These are phyloP conservation scores for Eueremaeus valkanovi DNA, from an alignment of 2,888 invertebrate genomes.

Conservation along the genomic window DNA sequence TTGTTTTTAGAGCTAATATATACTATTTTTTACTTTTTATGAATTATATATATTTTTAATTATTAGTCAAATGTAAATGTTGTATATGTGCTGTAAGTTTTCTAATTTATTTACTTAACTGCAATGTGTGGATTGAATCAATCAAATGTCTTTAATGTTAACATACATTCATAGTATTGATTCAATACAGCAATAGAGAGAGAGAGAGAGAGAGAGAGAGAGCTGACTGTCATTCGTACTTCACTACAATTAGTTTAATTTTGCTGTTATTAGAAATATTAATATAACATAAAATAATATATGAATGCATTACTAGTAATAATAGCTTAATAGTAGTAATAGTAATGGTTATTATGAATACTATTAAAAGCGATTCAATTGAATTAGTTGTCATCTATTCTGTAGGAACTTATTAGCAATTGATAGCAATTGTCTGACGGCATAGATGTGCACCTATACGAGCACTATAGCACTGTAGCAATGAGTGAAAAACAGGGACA, in stretches of 20 bases:
- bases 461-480: slow-evolving; percentile 29
- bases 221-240: slow-evolving; percentile 5
- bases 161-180: slow-evolving; percentile 13
- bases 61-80: slow-evolving; percentile 8
- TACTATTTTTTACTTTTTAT: too few species aligned
- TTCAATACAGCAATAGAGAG: too few species aligned
- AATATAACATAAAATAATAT: background rate
- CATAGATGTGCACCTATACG: slow-evolving; percentile 26
- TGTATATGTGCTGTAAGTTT: background rate
- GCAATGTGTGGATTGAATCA: background rate
- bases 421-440: background rate
- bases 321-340: background rate
- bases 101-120: background rate
- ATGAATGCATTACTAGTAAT: background rate
- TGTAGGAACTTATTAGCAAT: too few species aligned
- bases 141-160: slow-evolving; percentile 9
- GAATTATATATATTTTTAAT: background rate
- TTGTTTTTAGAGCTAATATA: background rate
- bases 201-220: too few species aligned
- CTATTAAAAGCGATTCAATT: background rate
- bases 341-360: background rate
- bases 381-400: background rate
- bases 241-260: slow-evolving; percentile 15
- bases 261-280: background rate
- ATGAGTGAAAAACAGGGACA: slow-evolving; percentile 16